Conservation (phyloP, 2,113 vertebrate genomes). For the Redunca redunca region DNA sequence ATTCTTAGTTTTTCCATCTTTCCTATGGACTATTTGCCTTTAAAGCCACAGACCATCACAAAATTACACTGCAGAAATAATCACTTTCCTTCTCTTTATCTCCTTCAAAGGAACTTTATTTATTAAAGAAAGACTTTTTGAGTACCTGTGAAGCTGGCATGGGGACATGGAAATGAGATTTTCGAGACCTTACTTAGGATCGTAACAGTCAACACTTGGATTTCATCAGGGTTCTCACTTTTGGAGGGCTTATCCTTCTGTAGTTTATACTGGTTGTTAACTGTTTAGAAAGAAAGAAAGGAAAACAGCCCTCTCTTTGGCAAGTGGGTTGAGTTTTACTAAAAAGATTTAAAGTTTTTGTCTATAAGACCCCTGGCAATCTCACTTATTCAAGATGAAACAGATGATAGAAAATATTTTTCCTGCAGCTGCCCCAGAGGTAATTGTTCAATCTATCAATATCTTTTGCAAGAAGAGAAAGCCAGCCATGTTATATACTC, state of each 20-base stretch:
- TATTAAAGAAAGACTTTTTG: conserved; percentile 13
- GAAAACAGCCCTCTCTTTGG: neutral
- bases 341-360: neutral
- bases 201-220: neutral
- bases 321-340: neutral
- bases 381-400: conserved; percentile 11
- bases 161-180: neutral
- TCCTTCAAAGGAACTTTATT: conserved; percentile 13
- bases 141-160: neutral
- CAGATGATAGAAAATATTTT: neutral
- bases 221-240: neutral
- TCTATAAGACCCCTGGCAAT: neutral
- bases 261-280: neutral
- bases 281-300: neutral
- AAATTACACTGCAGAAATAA: neutral
- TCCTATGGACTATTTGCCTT: neutral
- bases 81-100: conserved; percentile 6
- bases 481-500: conserved; percentile 27
- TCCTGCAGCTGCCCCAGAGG: conserved; percentile 24
- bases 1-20: conserved; percentile 21
- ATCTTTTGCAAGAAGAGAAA: conserved; percentile 35
- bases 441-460: conserved; percentile 33
- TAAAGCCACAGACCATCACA: neutral
- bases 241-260: neutral
- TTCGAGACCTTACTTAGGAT: neutral